Evolutionary conservation across 2,797 vertebrate genomes (phyloP).

Genomic region (Clamator glandarius): DNA sequence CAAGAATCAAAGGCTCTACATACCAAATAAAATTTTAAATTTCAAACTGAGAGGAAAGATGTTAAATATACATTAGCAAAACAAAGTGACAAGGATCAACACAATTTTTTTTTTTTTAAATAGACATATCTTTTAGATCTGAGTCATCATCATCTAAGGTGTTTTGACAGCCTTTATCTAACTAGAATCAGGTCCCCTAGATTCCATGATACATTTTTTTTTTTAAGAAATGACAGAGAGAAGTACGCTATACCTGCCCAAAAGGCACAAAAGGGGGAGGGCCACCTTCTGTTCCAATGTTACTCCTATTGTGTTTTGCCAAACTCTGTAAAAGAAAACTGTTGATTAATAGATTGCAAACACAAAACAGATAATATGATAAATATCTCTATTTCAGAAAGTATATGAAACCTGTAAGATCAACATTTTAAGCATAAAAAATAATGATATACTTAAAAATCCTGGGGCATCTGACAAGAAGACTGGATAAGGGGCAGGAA

Average conservation of each 20-base stretch:
- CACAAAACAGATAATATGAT: background rate
- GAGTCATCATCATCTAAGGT: background rate
- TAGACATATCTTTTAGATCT: background rate
- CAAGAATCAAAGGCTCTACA: background rate
- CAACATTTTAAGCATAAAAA: background rate
- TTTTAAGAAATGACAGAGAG: background rate
- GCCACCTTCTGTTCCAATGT: constrained; percentile 95
- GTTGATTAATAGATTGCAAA: background rate
- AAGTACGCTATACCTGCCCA: constrained; percentile 87
- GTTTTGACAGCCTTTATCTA: background rate
- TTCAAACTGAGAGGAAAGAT: background rate
- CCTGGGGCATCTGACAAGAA: background rate
- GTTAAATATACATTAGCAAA: background rate
- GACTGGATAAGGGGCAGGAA: background rate
- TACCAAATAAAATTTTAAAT: background rate
- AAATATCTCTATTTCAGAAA: background rate
- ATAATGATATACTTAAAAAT: background rate
- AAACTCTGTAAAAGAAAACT: constrained; percentile 84
- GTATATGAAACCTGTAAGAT: background rate
- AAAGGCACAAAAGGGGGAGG: constrained; percentile 97
- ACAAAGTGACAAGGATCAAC: background rate
- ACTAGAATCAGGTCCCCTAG: background rate
- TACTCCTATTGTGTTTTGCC: constrained; percentile 94
- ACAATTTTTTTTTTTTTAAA: background rate
- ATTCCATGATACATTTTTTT: background rate